These are phyloP conservation scores for Penaeus indicus DNA, from an alignment of 1,140 invertebrate genomes.

Conservation along the genomic window DNA sequence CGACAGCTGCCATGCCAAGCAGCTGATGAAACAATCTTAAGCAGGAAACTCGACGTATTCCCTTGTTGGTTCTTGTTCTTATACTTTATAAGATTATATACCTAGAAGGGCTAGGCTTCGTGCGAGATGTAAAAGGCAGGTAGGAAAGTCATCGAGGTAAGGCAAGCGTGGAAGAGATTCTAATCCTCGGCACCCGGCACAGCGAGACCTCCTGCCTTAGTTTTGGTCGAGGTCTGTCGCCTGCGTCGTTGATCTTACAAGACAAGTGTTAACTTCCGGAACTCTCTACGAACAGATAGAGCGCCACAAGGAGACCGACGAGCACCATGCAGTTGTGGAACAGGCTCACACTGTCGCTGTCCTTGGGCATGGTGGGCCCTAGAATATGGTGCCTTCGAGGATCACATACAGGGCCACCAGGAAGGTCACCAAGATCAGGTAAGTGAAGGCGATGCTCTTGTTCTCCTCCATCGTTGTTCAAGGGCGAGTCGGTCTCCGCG, in stretches of 20 bases:
- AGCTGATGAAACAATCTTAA: neutral
- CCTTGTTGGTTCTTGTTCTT: too few relatives aligned
- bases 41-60: too few relatives aligned
- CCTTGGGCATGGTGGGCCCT: neutral
- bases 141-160: neutral
- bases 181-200: neutral
- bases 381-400: neutral
- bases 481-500: too few relatives aligned
- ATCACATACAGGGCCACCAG: constrained; percentile 1
- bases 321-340: constrained; percentile 30
- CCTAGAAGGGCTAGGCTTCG: neutral
- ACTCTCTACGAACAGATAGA: neutral
- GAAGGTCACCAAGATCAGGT: neutral
- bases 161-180: neutral
- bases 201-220: neutral
- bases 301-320: constrained; percentile 19
- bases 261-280: neutral
- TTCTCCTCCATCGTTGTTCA: constrained; percentile 27
- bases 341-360: constrained; percentile 5
- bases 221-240: neutral
- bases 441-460: neutral
- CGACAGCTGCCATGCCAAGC: neutral
- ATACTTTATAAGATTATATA: too few relatives aligned
- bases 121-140: neutral
- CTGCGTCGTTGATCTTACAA: neutral